Conservation (phyloP, 2,888 invertebrate species). For the Branchinecta sandiegonensis region DNA sequence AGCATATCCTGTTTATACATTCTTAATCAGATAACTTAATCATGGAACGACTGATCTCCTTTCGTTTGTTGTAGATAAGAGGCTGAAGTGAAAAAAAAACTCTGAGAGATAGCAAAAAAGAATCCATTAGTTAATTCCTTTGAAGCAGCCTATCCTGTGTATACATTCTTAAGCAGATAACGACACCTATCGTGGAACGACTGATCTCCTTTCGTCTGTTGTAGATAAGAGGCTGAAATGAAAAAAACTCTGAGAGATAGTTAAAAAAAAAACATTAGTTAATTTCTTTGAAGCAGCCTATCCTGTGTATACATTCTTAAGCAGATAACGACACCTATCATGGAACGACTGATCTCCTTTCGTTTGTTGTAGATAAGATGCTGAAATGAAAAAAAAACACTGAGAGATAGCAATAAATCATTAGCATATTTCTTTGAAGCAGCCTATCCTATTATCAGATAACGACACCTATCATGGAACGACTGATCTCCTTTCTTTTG, state of each 20-base stretch:
- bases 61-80: conserved; percentile 19
- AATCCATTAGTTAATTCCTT: not conserved
- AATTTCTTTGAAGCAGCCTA: too few species aligned
- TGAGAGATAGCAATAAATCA: too few species aligned
- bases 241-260: too few species aligned
- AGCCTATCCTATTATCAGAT: too few species aligned
- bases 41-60: conserved; percentile 61
- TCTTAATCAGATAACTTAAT: too few species aligned
- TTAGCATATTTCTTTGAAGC: too few species aligned
- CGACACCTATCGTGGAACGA: conserved; percentile 68
- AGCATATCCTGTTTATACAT: too few species aligned
- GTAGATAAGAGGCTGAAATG: conserved; percentile 17
- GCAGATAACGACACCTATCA: too few species aligned
- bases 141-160: not conserved
- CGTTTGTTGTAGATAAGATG: conserved; percentile 19
- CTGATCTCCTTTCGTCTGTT: conserved; percentile 45
- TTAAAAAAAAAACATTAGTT: not conserved
- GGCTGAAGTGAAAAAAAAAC: not conserved
- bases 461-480: conserved; percentile 75
- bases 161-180: too few species aligned
- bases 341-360: conserved; percentile 57
- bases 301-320: too few species aligned
- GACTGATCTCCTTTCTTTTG: conserved; percentile 46
- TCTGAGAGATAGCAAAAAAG: not conserved
- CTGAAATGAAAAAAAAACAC: not conserved